These are phyloP conservation scores for Drosophila hydei DNA, from an alignment of 1,140 invertebrate genomes.

Conservation along the genomic window DNA sequence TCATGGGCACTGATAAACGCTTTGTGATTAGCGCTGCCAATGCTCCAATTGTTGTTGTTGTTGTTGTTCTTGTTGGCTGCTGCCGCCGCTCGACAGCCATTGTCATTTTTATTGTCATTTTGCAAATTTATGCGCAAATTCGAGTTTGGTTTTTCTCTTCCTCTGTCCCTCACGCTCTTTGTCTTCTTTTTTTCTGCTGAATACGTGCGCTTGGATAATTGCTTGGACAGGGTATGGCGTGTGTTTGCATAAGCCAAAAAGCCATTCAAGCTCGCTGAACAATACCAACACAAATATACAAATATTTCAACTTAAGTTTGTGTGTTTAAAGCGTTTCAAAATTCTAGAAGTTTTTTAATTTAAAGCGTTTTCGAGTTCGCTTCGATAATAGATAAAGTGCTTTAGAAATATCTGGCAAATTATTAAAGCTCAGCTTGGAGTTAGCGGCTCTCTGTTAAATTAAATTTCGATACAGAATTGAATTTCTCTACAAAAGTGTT, in stretches of 20 bases:
- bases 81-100: constrained; percentile 30
- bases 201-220: constrained; percentile 50
- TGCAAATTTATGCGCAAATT: constrained; percentile 72
- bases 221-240: neutral
- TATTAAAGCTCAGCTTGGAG: no score
- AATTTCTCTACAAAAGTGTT: no score
- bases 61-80: constrained; percentile 30
- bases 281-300: neutral
- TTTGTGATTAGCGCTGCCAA: constrained; percentile 64
- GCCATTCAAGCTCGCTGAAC: neutral
- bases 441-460: no score
- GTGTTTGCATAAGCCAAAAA: constrained; percentile 21
- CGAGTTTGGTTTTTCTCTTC: constrained; percentile 13
- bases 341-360: neutral
- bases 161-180: neutral
- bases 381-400: no score
- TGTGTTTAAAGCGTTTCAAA: neutral
- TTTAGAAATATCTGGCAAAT: no score
- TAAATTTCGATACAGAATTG: no score
- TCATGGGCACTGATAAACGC: constrained; percentile 58
- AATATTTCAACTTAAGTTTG: neutral
- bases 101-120: constrained; percentile 70
- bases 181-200: constrained; percentile 31
- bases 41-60: constrained; percentile 19
- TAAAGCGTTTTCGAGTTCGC: no score